A percentile compares a stretch with the other conserved stretches of the same genome.
These are phyloP conservation scores for Crocodylus rhombifer DNA, from an alignment of 2,797 vertebrate genomes.

Conservation along the genomic window DNA sequence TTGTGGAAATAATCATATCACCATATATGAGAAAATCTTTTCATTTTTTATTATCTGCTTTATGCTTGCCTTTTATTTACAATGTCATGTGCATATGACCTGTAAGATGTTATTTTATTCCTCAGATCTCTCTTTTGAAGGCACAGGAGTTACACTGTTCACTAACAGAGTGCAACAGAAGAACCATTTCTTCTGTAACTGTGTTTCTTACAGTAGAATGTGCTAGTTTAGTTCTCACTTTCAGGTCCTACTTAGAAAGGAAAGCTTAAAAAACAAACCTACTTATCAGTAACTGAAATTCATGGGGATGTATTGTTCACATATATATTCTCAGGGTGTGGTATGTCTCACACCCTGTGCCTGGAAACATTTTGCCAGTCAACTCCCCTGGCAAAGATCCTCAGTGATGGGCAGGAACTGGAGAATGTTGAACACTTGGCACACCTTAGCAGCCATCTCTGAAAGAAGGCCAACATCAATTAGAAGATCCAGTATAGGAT, in stretches of 20 bases:
- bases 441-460: no score
- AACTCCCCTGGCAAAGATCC: no score
- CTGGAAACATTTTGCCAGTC: no score
- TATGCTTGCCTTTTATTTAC: background rate
- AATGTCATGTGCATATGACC: background rate
- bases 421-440: no score
- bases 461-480: no score
- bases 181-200: no score
- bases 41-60: background rate
- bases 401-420: no score
- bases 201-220: background rate
- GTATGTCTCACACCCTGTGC: no score
- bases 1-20: no score
- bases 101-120: background rate
- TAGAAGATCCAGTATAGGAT: no score
- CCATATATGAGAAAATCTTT: no score
- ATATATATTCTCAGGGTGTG: no score
- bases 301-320: background rate
- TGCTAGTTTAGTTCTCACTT: background rate
- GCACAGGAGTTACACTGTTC: background rate
- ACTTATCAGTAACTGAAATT: background rate
- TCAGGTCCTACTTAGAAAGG: background rate
- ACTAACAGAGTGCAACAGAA: background rate
- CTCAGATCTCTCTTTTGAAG: background rate
- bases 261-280: background rate